Base-by-base conservation (phyloP, 2,888 invertebrate genomes). In the Caenorhabditis panamensis region DNA sequence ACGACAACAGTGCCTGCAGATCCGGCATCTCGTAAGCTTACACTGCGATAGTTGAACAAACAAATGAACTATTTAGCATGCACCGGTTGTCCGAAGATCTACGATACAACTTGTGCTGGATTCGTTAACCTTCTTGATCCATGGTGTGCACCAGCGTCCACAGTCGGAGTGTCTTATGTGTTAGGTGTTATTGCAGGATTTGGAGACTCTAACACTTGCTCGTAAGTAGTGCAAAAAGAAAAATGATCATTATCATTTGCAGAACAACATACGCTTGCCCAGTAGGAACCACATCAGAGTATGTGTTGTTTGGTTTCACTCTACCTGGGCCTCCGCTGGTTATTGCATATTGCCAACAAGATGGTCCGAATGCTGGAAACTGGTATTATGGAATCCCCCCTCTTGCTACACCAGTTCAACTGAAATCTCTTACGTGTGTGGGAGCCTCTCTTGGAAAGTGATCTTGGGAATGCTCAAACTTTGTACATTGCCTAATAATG, bases 381-480 rank as follows among this genome's bases (percentile, higher is more conserved):
- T 78, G 77, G 69, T 71, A 63, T 13, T 63, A 49, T 11, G 63
- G 58, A 28, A 22, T 63, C n/a, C 53, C 68, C 16, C 62, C 68
- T 24, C 28, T 67, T n/a, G 4, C 54, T 9, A n/a, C 31, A 20
- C 67, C 62, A 2, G 16, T 67, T 13, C n/a, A 75, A 13, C 41
- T 41, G 41, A 41, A 41, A 41, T 41, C 41, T 6, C 13, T 41
- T 2, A 41, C 41, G 2, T 41, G 41, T 41, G 41, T 41, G 2
- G 41, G 41, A 41, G 41, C 13, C 13, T 41, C 41, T 11, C 2
- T 13, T 11, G 41, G 41, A 41, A 41, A 41, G 13, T 11, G 13
- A 13, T 41, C 13, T 41, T 41, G 9, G 13, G 13, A 31, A 31
- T 31, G 31, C 9, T 6, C 5, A 6, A 6, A 31, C 31, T 31